Percentiles rank a stretch among this genome's conserved stretches.
phyloP scores from a whole-genome alignment of 2,797 vertebrate species.

The Fratercula arctica region DNA sequence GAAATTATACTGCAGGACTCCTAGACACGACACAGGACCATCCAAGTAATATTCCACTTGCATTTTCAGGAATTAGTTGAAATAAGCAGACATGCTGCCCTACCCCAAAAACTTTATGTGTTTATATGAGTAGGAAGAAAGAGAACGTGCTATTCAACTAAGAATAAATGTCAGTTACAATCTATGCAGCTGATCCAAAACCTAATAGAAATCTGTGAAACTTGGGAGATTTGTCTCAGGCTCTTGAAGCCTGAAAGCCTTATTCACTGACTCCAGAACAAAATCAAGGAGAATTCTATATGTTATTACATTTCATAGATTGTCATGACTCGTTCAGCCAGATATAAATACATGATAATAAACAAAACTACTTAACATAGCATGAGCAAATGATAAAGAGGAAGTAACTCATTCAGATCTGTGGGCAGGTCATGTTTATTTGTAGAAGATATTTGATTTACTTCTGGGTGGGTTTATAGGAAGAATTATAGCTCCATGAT shows the following conservation, averaged over 20 bases:
- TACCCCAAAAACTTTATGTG: neutral
- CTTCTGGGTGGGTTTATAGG: neutral
- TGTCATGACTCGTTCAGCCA: neutral
- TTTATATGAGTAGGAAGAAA: neutral
- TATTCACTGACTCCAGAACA: neutral
- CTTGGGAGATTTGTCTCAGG: neutral
- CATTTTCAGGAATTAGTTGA: neutral
- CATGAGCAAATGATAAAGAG: neutral
- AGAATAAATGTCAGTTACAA: neutral
- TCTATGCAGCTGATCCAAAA: neutral
- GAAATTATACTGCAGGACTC: neutral
- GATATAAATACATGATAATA: neutral
- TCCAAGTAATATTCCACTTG: neutral
- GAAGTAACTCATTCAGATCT: neutral
- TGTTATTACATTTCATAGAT: accelerated
- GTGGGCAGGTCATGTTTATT: neutral
- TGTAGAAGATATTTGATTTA: neutral
- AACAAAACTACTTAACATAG: neutral
- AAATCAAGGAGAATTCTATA: neutral
- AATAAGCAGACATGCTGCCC: neutral
- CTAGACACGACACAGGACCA: neutral
- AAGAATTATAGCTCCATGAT: neutral
- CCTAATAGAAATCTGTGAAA: neutral
- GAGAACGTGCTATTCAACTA: neutral
- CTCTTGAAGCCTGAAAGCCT: neutral